Base-by-base conservation (phyloP, 2,797 vertebrate species). In the Danio aesculapii region DNA sequence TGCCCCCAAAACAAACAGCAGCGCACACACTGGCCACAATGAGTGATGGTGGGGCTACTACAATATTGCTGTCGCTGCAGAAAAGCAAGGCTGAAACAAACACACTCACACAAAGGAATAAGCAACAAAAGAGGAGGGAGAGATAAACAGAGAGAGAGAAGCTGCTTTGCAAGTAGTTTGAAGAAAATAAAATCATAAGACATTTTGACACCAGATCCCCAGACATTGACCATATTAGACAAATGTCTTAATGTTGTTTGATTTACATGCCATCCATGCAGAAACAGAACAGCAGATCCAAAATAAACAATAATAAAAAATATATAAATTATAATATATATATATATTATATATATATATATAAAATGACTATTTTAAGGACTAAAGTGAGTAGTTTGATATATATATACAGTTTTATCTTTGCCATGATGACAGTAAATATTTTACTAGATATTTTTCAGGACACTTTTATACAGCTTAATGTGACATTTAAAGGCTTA, bases 41-140 rank as follows among this genome's bases (percentile, higher is more conserved):
- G 84, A 85, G 81, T 66, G 66, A 86, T 85, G 76, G 71, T 78
- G 62, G 71, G 47, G 39, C 8, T 72, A 68, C 44, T 19, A 83
- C 62, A 53, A 64, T 81, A 83, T 46, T 72, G 82, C 67, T 69
- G 16, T 71, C 50, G 46, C 77, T 75, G 77, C 81, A 76, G 75
- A 84, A 80, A 78, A 69, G 9, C 69, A 75, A 19, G 47, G 46
- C 72, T 57, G 79, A 76, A 53, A 86, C 68, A 67, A 74, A 84
- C 79, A 59, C 46, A 75, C 14, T 17, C 41, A 70, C 77, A 71
- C 82, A 82, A 68, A 79, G 82, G 70, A 77, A 69, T 66, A 63
- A n/a, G 39, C 75, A 75, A 66, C 68, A 57, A 68, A 53, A 47
- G 62, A 59, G 53, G 17, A 64, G 61, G 14, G 75, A 77, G 66